Conservation (phyloP, 2,888 invertebrate species). For the Dorcus parallelipipedus region DNA sequence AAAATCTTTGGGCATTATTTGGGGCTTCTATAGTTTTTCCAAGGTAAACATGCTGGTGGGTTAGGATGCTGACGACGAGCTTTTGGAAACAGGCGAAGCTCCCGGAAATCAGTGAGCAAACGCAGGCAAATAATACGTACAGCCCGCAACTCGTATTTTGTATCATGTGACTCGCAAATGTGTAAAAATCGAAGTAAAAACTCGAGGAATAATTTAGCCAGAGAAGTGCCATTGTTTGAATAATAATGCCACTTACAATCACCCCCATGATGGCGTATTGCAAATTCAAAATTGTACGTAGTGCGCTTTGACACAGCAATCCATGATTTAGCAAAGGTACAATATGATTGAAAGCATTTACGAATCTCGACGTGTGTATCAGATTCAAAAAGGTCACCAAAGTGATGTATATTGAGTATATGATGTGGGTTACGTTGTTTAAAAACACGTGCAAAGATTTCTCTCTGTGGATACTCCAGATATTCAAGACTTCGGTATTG, state of each 20-base stretch:
- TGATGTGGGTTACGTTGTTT: constrained; percentile 36
- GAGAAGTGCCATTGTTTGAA: constrained; percentile 30
- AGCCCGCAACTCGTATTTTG: constrained; percentile 39
- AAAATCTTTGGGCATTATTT: constrained; percentile 36
- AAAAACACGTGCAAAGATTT: constrained; percentile 37
- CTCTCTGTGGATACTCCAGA: constrained; percentile 22
- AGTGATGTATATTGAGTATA: constrained; percentile 35
- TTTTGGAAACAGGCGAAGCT: constrained; percentile 45
- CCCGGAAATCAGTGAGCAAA: constrained; percentile 31
- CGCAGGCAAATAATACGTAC: constrained; percentile 33
- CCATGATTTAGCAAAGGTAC: constrained; percentile 32
- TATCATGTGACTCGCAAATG: constrained; percentile 33
- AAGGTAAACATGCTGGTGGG: constrained; percentile 40
- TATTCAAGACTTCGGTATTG: constrained; percentile 30
- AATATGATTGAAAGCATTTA: constrained; percentile 35
- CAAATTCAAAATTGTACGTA: constrained; percentile 22
- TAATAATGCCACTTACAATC: constrained; percentile 21
- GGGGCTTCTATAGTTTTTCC: constrained; percentile 34
- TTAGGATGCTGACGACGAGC: constrained; percentile 34
- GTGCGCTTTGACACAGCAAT: constrained; percentile 38
- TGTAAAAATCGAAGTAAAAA: constrained; percentile 31
- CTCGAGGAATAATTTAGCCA: constrained; percentile 33
- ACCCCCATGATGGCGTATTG: constrained; percentile 32
- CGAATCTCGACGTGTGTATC: constrained; percentile 33
- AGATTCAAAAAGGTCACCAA: constrained; percentile 33